Conservation (phyloP, 2,888 invertebrate species). For the Pandemis heparana region DNA sequence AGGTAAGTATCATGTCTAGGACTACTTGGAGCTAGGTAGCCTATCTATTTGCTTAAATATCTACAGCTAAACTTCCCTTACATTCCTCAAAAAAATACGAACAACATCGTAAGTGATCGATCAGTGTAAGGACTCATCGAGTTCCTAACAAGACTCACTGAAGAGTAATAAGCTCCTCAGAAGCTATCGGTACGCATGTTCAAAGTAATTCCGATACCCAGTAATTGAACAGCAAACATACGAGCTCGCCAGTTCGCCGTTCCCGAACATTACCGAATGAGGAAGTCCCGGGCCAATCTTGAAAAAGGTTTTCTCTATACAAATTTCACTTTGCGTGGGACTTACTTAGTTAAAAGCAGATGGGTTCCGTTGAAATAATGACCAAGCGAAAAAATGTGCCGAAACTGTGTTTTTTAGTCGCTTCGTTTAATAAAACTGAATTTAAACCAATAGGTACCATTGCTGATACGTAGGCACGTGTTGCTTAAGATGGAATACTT, state of each 20-base stretch:
- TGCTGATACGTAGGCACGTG: too few species aligned
- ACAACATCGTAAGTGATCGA: background rate
- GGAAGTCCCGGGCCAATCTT: conserved; percentile 23
- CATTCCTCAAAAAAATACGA: background rate
- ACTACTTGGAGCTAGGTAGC: too few species aligned
- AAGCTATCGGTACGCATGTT: conserved; percentile 1
- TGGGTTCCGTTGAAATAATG: conserved; percentile 18
- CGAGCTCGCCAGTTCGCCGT: conserved; percentile 11
- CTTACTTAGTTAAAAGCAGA: conserved; percentile 1
- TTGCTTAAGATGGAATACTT: too few species aligned
- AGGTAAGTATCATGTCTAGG: too few species aligned
- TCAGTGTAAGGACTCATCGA: background rate
- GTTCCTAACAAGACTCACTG: background rate
- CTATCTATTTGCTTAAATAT: too few species aligned
- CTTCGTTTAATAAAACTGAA: too few species aligned
- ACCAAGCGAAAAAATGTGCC: background rate
- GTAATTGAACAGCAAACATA: conserved; percentile 36
- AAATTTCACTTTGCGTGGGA: conserved; percentile 20
- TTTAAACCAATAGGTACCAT: too few species aligned
- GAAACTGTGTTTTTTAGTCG: too few species aligned
- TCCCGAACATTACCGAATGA: conserved; percentile 27
- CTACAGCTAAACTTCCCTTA: too few species aligned
- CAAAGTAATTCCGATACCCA: conserved; percentile 7
- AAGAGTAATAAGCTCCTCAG: background rate
- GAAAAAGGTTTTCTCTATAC: conserved; percentile 29